Conservation (phyloP, 2,888 invertebrate species). For the Spilosoma lubricipeda region DNA sequence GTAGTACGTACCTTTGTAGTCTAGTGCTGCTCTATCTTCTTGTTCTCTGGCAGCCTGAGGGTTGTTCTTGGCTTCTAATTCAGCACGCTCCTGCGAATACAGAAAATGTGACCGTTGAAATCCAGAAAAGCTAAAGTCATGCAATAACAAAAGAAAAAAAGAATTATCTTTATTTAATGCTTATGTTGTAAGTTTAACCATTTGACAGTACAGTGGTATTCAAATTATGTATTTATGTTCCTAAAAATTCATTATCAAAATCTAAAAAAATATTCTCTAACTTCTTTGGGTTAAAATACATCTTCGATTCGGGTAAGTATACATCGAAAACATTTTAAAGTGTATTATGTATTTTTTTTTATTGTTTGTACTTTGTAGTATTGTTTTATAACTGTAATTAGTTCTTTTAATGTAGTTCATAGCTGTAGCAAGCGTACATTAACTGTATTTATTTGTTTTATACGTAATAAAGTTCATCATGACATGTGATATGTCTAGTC, state of each 20-base stretch:
- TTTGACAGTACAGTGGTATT: too few species aligned
- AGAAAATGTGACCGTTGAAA: not conserved
- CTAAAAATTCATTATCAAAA: too few species aligned
- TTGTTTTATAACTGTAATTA: not conserved
- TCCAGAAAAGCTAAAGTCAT: not conserved
- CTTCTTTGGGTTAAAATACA: not conserved
- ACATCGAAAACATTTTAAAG: not conserved
- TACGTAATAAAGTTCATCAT: too few species aligned
- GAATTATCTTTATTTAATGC: not conserved
- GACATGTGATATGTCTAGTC: not conserved
- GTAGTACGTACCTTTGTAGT: slow-evolving; percentile 89
- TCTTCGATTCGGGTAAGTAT: not conserved
- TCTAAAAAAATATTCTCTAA: too few species aligned
- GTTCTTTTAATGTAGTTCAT: not conserved
- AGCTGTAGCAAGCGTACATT: not conserved
- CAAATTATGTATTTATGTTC: too few species aligned
- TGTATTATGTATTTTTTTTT: too few species aligned
- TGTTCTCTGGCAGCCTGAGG: slow-evolving; percentile 80
- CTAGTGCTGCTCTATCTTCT: slow-evolving; percentile 81
- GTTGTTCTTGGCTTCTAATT: slow-evolving; percentile 84
- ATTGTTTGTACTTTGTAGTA: not conserved
- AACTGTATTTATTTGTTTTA: not conserved
- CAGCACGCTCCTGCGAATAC: slow-evolving; percentile 86
- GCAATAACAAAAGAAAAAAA: not conserved
- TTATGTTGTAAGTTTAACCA: too few species aligned